Evolutionary conservation across 2,113 vertebrate species (phyloP).

Genomic region (Psammodynastes pulverulentus): DNA sequence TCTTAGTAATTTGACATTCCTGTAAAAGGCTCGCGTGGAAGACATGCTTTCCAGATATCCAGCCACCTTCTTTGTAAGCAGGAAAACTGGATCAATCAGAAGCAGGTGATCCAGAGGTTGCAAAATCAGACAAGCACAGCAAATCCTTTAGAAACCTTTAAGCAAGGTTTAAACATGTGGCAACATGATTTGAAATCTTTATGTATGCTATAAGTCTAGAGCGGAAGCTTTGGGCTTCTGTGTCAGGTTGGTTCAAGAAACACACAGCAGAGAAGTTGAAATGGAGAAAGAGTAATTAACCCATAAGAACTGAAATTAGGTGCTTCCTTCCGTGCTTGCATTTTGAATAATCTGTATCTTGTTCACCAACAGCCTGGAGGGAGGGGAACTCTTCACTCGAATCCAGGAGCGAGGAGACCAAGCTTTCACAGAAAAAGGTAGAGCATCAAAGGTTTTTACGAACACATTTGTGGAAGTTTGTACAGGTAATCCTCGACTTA

Average conservation of each 20-base stretch:
- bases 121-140: neutral
- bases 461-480: neutral
- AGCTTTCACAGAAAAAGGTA: slow-evolving; percentile 97
- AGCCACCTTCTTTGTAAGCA: neutral
- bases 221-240: neutral
- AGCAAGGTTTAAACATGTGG: neutral
- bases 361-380: slow-evolving; percentile 90
- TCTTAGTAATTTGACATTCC: neutral
- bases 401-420: slow-evolving; percentile 97
- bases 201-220: neutral
- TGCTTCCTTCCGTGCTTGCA: neutral
- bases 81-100: neutral
- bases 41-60: neutral
- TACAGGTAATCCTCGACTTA: too few relatives aligned
- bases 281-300: neutral
- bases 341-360: neutral
- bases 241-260: neutral
- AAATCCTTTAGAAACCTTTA: neutral
- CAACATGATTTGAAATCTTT: neutral
- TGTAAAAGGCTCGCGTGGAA: neutral
- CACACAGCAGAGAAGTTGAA: neutral
- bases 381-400: slow-evolving; percentile 94
- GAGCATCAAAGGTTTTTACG: slow-evolving; percentile 24
- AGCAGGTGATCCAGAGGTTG: neutral
- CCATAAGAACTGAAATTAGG: neutral